Percentiles rank a stretch among this genome's conserved stretches.
These are phyloP conservation scores for Microcaecilia unicolor DNA, from an alignment of 2,797 vertebrate genomes.

Conservation along the genomic window DNA sequence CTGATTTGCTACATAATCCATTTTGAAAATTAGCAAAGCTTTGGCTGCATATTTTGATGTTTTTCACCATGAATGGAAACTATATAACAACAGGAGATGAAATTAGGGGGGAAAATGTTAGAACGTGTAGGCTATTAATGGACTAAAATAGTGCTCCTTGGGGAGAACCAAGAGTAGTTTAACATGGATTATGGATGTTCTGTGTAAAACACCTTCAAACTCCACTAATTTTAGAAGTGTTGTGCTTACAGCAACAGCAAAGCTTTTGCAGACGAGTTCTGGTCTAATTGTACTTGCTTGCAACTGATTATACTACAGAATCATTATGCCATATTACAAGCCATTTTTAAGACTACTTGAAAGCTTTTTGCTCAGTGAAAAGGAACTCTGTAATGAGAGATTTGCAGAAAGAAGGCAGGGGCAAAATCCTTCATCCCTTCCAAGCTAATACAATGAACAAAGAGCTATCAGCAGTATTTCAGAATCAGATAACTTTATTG, in stretches of 20 bases:
- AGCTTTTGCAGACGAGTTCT: background rate
- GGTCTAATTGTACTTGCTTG: background rate
- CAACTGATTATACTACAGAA: background rate
- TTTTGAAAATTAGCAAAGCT: background rate
- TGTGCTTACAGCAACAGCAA: background rate
- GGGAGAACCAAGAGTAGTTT: background rate
- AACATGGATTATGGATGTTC: background rate
- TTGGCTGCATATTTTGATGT: conserved; percentile 1
- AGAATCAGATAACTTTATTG: too few relatives aligned
- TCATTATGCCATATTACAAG: background rate
- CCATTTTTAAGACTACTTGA: conserved; percentile 14
- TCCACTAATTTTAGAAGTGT: background rate
- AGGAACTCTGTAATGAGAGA: background rate
- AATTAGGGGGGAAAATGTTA: background rate
- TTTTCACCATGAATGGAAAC: conserved; percentile 4
- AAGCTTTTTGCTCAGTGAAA: conserved; percentile 6
- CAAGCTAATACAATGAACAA: too few relatives aligned
- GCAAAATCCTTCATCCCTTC: background rate
- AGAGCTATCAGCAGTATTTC: too few relatives aligned
- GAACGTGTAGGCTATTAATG: background rate
- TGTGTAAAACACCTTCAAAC: conserved; percentile 4
- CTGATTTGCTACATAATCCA: background rate
- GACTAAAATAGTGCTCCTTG: background rate
- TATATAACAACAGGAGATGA: conserved; percentile 5
- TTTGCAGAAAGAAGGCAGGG: background rate